Evolutionary conservation across 2,113 vertebrate genomes (phyloP).

Genomic region (Cyanocitta stelleri): DNA sequence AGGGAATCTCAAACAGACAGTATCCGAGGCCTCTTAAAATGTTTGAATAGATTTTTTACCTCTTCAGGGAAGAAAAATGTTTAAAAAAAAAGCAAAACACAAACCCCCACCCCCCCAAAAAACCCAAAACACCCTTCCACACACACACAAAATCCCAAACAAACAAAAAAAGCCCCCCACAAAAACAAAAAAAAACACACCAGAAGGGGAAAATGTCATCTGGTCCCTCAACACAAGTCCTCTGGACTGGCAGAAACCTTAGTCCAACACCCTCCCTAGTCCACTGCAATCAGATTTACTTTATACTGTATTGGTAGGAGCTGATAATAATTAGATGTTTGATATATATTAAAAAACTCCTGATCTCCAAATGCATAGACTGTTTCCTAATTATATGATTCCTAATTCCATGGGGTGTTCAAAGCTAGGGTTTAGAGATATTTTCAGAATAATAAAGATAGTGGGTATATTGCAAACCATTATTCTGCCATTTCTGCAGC

Average conservation of each 20-base stretch:
- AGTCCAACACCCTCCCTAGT: fast-evolving
- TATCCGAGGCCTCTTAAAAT: not conserved
- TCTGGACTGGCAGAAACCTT: not conserved
- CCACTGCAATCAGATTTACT: constrained; percentile 1
- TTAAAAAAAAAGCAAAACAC: not conserved
- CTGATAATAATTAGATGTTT: constrained; percentile 31
- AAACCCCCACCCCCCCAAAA: not conserved
- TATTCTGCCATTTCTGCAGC: constrained; percentile 56
- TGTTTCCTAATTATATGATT: not conserved
- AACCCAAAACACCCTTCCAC: not conserved
- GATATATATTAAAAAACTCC: not conserved
- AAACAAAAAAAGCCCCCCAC: not conserved
- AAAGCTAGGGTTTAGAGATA: not conserved
- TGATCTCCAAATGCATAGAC: constrained; percentile 17
- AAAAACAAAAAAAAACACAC: not conserved
- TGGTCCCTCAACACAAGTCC: not conserved
- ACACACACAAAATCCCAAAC: not conserved
- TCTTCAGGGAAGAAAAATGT: not conserved
- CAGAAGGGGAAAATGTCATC: not conserved
- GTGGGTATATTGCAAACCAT: not conserved
- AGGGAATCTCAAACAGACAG: not conserved
- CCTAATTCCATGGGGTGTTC: not conserved
- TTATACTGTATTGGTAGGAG: not conserved
- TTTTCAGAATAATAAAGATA: constrained; percentile 40
- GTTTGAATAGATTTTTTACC: not conserved